A percentile compares a stretch with the other conserved stretches of the same genome.
These are phyloP conservation scores for Pristionchus pacificus DNA, from an alignment of 1,140 invertebrate species.

Conservation along the genomic window DNA sequence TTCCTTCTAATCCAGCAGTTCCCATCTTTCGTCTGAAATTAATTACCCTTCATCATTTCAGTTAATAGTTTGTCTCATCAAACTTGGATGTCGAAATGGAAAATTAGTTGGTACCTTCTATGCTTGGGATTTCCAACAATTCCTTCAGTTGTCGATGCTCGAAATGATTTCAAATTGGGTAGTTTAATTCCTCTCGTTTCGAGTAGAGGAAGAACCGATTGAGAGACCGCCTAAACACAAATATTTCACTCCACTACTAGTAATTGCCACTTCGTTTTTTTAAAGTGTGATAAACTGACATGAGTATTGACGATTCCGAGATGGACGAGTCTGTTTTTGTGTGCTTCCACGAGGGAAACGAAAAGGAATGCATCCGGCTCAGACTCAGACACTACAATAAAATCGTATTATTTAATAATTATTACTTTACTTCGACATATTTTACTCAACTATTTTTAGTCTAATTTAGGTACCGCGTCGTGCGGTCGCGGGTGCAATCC, in stretches of 20 bases:
- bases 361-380: neutral
- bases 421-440: no score
- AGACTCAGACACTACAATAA: no score
- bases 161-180: neutral
- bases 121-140: conserved; percentile 7
- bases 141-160: conserved; percentile 6
- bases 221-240: neutral
- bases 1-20: conserved; percentile 7
- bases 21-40: conserved; percentile 9
- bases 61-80: conserved; percentile 1
- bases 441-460: no score
- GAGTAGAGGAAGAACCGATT: neutral
- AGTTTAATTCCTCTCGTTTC: neutral
- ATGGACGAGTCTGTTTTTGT: neutral
- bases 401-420: no score
- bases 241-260: no score
- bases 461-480: no score
- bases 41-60: neutral
- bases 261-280: neutral
- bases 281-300: neutral
- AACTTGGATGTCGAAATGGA: neutral
- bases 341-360: neutral
- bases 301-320: neutral
- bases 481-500: no score
- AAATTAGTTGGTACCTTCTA: conserved; percentile 3